Evolutionary conservation across 2,113 vertebrate genomes (phyloP), one percentile per base, ranked within the genome.

Genomic region (Pseudois nayaur): DNA sequence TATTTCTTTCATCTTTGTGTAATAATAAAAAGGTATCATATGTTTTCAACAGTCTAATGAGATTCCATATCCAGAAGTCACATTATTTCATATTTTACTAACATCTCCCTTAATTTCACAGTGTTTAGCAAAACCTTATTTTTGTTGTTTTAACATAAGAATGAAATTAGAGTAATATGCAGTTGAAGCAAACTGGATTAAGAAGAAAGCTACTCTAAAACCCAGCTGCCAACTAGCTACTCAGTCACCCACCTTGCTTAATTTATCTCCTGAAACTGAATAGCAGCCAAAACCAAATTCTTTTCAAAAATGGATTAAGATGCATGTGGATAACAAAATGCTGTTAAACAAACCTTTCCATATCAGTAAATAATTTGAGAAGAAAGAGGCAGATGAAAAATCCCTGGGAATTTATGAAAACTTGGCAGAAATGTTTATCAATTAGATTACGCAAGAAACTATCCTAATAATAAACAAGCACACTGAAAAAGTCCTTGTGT

Each of bases 271-370:
- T 83, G 85, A 59, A 88, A 84, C 17, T 88, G 43, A 85, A 50
- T 5, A 97, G 36, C 90, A 96, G 79, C 76, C 95, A 21, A 88
- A 94, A 90, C 1, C 74, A 94, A 97, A 96, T 85, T 95, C 67
- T 95, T 88, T 83, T 91, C 55, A 95, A 87, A 98, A 93, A 31
- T 40, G 74, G 81, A 88, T 96, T 59, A 86, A 95, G 94, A 86
- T 88, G 54, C 59, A 45, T 14, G 11, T 52, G 31, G 48, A 27
- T 88, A 96, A 84, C 12, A 92, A 95, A 91, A 92, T 55, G 8
- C 48, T 88, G 57, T 45, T 82, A 60, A 92, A 88, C n/a, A 92
- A 88, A 21, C 7, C 86, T 97, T 78, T 85, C 48, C 8, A 13
- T 74, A 67, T 71, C 52, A 96, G 83, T 86, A 94, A 82, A 87